Conservation (phyloP, 2,797 vertebrate genomes). For the Pachyuromys duprasi region DNA sequence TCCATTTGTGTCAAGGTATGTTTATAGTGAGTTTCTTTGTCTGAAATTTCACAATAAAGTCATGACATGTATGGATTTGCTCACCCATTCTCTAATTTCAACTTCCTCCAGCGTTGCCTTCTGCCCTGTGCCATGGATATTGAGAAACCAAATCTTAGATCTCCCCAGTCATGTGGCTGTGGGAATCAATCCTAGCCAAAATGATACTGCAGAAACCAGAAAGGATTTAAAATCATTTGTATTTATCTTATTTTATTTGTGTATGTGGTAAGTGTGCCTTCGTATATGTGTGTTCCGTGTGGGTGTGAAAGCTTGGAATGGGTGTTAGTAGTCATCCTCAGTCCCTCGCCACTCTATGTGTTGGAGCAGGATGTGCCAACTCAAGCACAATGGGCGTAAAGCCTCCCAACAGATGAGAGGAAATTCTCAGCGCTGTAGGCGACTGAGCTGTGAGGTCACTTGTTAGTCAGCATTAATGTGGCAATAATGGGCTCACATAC, state of each 20-base stretch:
- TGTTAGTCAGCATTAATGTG: slow-evolving; percentile 29
- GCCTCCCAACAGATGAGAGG: background rate
- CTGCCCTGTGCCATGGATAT: background rate
- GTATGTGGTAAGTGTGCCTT: background rate
- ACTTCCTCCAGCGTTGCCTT: background rate
- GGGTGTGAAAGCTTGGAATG: background rate
- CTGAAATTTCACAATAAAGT: background rate
- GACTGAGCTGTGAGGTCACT: background rate
- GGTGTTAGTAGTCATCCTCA: background rate
- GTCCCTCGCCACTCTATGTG: background rate
- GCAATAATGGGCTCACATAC: background rate
- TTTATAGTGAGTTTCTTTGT: background rate
- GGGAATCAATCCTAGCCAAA: background rate
- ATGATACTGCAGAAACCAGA: background rate
- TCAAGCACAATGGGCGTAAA: background rate
- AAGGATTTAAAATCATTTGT: slow-evolving; percentile 22
- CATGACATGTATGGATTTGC: background rate
- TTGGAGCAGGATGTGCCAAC: background rate
- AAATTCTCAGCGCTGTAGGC: background rate
- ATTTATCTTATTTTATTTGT: no score
- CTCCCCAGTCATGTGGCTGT: background rate
- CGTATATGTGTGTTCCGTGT: no score
- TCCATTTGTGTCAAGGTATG: background rate
- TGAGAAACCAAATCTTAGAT: background rate
- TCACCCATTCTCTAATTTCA: background rate